Percentiles rank a stretch among this genome's conserved stretches.
phyloP scores from a whole-genome alignment of 2,113 vertebrate genomes.

The Macroglossus sobrinus region DNA sequence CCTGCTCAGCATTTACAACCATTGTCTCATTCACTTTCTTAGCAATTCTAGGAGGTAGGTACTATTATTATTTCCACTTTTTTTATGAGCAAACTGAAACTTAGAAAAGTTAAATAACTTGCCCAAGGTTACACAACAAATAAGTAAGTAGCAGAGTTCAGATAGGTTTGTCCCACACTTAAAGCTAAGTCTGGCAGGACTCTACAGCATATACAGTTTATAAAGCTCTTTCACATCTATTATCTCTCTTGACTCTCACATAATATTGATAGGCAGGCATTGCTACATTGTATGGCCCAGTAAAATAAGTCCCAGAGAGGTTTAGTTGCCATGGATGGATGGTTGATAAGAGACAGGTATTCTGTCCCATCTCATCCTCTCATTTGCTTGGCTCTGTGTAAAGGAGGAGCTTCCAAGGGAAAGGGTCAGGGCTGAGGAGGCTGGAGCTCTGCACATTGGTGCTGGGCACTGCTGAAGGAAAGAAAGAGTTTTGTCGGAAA shows the following conservation, averaged over 20 bases:
- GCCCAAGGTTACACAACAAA: not conserved
- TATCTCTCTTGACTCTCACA: not conserved
- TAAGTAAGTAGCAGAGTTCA: not conserved
- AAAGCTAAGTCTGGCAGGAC: not conserved
- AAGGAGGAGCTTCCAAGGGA: not conserved
- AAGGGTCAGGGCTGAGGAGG: no score
- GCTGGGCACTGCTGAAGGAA: not conserved
- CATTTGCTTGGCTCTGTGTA: not conserved
- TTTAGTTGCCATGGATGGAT: not conserved
- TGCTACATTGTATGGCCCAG: not conserved
- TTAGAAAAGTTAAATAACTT: not conserved
- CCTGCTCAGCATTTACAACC: not conserved
- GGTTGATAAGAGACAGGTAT: not conserved
- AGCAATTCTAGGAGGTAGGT: not conserved
- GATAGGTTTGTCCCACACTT: not conserved
- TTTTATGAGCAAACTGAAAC: not conserved
- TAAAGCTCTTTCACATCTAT: no score
- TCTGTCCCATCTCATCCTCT: not conserved
- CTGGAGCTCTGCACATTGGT: not conserved
- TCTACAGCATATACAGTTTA: not conserved
- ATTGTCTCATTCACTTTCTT: not conserved
- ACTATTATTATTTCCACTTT: not conserved
- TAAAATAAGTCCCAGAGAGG: not conserved
- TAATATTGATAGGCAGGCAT: not conserved
- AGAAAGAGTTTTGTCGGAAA: not conserved